These are phyloP conservation scores for Eustalomyia histrio DNA, from an alignment of 2,888 invertebrate genomes.

Conservation along the genomic window DNA sequence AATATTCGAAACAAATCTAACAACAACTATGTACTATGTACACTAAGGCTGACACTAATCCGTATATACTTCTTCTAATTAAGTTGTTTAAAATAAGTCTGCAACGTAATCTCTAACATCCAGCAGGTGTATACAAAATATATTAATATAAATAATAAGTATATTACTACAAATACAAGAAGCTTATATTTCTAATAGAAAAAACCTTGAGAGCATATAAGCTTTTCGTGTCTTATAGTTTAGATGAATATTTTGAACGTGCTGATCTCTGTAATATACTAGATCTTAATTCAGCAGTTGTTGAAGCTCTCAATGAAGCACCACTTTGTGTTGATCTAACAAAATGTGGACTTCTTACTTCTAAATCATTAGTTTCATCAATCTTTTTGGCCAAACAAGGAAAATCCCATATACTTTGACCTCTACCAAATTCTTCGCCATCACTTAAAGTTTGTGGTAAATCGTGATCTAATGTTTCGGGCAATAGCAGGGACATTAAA, in stretches of 20 bases:
- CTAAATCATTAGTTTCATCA: slow-evolving; percentile 74
- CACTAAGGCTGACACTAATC: slow-evolving; percentile 14
- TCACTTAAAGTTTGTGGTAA: slow-evolving; percentile 92
- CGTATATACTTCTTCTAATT: not conserved
- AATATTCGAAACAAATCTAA: too few relatives aligned
- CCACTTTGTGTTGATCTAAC: slow-evolving; percentile 77
- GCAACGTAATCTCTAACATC: not conserved
- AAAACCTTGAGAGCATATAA: not conserved
- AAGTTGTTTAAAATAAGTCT: not conserved
- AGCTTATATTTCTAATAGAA: not conserved
- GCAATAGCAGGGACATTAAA: slow-evolving; percentile 87
- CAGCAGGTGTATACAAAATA: not conserved
- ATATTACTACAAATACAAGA: slow-evolving; percentile 11
- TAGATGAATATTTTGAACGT: slow-evolving; percentile 80
- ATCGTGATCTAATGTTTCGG: slow-evolving; percentile 92
- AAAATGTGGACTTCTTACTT: slow-evolving; percentile 73
- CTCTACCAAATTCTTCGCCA: slow-evolving; percentile 90
- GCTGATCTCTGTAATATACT: slow-evolving; percentile 82
- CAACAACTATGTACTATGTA: too few relatives aligned
- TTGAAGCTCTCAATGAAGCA: slow-evolving; percentile 82
- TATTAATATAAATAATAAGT: slow-evolving; percentile 1
- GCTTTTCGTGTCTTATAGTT: slow-evolving; percentile 68
- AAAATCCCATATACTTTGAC: slow-evolving; percentile 90
- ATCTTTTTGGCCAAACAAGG: slow-evolving; percentile 86
- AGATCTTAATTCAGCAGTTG: slow-evolving; percentile 84